Conservation (phyloP, 2,113 vertebrate species). For the Mustela nigripes region DNA sequence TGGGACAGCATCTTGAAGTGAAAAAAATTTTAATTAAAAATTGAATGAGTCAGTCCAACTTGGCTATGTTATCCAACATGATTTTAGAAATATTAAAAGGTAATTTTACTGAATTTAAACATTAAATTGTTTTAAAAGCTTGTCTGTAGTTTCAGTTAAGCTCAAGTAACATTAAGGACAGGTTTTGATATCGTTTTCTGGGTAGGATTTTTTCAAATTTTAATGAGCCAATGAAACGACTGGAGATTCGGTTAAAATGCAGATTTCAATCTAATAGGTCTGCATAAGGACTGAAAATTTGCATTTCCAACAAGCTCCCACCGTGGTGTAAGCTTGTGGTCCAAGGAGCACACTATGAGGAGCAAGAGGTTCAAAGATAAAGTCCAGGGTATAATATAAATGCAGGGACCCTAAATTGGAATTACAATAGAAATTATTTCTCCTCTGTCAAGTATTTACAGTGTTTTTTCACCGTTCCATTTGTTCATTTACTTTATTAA, state of each 20-base stretch:
- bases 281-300: neutral
- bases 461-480: neutral
- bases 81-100: neutral
- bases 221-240: neutral
- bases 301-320: neutral
- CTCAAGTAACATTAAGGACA: neutral
- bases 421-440: neutral
- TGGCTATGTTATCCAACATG: neutral
- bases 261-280: neutral
- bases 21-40: neutral
- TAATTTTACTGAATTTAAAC: neutral
- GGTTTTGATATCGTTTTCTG: neutral
- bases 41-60: neutral
- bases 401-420: neutral
- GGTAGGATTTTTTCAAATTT: neutral
- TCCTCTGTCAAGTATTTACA: neutral
- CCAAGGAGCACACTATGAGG: neutral
- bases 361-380: neutral
- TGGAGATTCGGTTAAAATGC: neutral
- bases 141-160: neutral
- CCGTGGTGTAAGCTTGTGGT: neutral
- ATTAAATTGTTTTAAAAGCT: neutral
- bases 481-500: neutral
- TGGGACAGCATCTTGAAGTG: neutral
- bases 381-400: neutral